phyloP scores from a whole-genome alignment of 2,797 vertebrate genomes.

The Myotis pilosus region DNA sequence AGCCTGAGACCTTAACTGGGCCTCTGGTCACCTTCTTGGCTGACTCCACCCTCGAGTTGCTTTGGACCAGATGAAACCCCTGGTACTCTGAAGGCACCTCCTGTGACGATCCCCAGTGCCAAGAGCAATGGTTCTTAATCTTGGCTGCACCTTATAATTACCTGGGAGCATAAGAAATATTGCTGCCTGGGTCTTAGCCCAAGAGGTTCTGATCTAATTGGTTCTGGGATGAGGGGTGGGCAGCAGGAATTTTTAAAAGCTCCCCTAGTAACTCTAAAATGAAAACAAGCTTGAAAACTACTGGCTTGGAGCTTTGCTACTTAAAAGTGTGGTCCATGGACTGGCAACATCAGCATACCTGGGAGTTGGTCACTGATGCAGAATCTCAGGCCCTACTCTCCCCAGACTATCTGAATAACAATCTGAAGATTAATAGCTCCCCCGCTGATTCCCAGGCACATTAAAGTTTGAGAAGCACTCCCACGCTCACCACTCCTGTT shows the following conservation, averaged over 20 bases:
- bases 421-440: background rate
- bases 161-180: background rate
- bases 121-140: background rate
- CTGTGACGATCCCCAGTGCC: background rate
- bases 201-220: background rate
- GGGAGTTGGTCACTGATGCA: background rate
- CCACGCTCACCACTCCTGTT: too few species aligned
- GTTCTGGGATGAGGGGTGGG: background rate
- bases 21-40: background rate
- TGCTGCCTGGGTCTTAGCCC: background rate
- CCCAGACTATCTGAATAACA: background rate
- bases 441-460: background rate
- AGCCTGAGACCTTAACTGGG: background rate
- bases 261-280: background rate
- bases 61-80: background rate
- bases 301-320: background rate
- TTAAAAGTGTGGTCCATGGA: background rate
- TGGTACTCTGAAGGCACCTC: background rate
- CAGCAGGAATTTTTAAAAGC: background rate
- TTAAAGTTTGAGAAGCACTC: background rate
- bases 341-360: fast-evolving
- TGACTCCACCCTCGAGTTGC: background rate
- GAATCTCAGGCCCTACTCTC: background rate
- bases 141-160: background rate
- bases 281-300: background rate